Conservation (phyloP, 1,140 invertebrate genomes). For the Apis laboriosa region DNA sequence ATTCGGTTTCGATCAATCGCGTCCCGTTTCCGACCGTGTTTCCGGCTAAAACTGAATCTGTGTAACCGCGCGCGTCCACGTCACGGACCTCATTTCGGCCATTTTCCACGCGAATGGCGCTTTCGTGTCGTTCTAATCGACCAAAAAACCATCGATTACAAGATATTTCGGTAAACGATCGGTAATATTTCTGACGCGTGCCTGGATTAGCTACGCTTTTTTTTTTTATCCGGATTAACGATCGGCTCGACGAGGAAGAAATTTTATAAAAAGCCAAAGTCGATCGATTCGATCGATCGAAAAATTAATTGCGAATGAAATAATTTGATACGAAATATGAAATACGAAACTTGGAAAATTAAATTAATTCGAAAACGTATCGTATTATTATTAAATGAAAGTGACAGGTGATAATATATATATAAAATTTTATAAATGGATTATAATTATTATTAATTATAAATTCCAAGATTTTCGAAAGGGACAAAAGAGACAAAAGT, state of each 20-base stretch:
- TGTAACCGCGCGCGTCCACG: background rate
- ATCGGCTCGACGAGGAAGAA: background rate
- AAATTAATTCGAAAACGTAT: no score
- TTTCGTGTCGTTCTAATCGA: conserved; percentile 38
- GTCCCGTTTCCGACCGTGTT: conserved; percentile 20
- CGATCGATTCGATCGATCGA: no score
- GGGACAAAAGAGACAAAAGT: background rate
- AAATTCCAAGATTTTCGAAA: background rate
- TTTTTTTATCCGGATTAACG: background rate
- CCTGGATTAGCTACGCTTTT: background rate
- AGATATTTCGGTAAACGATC: conserved; percentile 12
- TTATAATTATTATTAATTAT: no score
- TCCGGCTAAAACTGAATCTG: conserved; percentile 34
- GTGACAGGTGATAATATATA: no score
- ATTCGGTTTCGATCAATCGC: conserved; percentile 24
- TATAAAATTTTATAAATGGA: no score
- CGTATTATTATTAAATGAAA: background rate
- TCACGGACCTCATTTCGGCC: conserved; percentile 21
- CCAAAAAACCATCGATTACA: background rate
- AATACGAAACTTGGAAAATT: no score
- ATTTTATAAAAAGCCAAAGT: no score
- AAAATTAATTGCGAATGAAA: no score
- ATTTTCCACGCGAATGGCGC: conserved; percentile 37
- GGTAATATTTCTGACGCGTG: background rate
- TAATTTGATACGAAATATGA: no score